phyloP scores from a whole-genome alignment of 1,140 invertebrate species.

The Geopemphigus sp. region DNA sequence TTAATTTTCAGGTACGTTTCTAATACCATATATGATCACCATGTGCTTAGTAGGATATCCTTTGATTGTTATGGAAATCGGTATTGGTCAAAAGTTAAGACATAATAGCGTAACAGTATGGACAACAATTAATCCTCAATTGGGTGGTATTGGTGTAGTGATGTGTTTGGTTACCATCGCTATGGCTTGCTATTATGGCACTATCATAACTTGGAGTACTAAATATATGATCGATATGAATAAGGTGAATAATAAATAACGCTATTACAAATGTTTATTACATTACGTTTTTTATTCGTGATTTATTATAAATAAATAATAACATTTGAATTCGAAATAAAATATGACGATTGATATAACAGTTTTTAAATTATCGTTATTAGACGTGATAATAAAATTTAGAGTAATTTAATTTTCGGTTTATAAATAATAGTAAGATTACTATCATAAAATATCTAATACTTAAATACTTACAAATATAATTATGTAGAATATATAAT shows the following conservation, averaged over 20 bases:
- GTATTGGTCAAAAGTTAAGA: constrained; percentile 31
- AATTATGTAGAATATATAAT: too few species aligned
- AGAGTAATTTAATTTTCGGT: too few species aligned
- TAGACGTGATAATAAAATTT: too few species aligned
- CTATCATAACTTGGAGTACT: constrained; percentile 14
- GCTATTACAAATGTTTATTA: neutral
- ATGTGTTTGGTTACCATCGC: constrained; percentile 20
- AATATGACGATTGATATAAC: too few species aligned
- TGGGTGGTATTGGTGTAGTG: constrained; percentile 18
- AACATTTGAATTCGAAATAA: too few species aligned
- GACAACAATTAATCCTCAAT: constrained; percentile 40
- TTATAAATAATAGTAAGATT: too few species aligned
- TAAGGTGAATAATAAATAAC: neutral
- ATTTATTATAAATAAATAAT: too few species aligned
- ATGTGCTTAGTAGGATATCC: constrained; percentile 42
- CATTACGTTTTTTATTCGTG: too few species aligned
- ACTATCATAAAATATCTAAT: too few species aligned
- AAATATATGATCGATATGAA: constrained; percentile 33
- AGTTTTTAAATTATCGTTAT: too few species aligned
- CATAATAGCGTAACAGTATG: constrained; percentile 24
- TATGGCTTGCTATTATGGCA: constrained; percentile 26
- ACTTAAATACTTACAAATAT: too few species aligned
- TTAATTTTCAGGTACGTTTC: constrained; percentile 40
- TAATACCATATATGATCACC: constrained; percentile 29
- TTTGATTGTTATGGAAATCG: constrained; percentile 36